Evolutionary conservation across 1,140 invertebrate species (phyloP).

Genomic region (Drosophila nigromelanica): DNA sequence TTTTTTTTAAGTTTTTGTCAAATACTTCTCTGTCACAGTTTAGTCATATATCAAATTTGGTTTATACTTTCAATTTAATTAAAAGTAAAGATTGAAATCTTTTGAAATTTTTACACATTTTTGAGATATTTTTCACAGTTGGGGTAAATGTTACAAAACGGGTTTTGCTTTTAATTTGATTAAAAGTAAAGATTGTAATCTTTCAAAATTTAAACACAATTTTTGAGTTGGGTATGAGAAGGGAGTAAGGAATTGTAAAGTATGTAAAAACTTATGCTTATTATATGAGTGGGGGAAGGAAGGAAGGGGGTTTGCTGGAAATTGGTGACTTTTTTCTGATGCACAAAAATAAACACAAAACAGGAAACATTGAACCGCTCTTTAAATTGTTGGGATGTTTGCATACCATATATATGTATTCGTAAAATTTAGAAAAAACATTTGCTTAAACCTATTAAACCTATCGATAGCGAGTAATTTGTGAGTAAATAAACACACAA

Average conservation of each 20-base stretch:
- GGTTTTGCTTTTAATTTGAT: constrained; percentile 59
- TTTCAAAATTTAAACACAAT: constrained; percentile 21
- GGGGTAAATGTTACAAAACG: constrained; percentile 25
- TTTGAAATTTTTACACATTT: constrained; percentile 27
- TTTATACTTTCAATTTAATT: constrained; percentile 62
- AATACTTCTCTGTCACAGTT: constrained; percentile 49
- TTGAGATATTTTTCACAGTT: constrained; percentile 40
- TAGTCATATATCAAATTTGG: constrained; percentile 36
- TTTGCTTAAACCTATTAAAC: constrained; percentile 53
- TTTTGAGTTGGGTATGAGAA: not conserved
- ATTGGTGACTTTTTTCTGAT: constrained; percentile 65
- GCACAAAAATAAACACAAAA: constrained; percentile 74
- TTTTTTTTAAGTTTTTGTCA: constrained; percentile 27
- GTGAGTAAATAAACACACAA: constrained; percentile 18
- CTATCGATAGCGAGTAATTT: constrained; percentile 57
- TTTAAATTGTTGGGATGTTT: constrained; percentile 79
- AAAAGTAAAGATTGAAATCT: constrained; percentile 49
- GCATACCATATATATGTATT: constrained; percentile 51
- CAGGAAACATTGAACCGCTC: constrained; percentile 82
- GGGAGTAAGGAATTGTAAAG: not conserved
- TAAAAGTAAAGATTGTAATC: constrained; percentile 44
- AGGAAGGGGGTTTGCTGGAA: not conserved
- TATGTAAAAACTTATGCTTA: constrained; percentile 1
- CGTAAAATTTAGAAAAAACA: constrained; percentile 39
- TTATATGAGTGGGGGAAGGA: not conserved